A percentile compares a stretch with the other conserved stretches of the same genome.
Evolutionary conservation across 2,888 invertebrate genomes (phyloP).

Genomic region (Mesorhabditis belari): DNA sequence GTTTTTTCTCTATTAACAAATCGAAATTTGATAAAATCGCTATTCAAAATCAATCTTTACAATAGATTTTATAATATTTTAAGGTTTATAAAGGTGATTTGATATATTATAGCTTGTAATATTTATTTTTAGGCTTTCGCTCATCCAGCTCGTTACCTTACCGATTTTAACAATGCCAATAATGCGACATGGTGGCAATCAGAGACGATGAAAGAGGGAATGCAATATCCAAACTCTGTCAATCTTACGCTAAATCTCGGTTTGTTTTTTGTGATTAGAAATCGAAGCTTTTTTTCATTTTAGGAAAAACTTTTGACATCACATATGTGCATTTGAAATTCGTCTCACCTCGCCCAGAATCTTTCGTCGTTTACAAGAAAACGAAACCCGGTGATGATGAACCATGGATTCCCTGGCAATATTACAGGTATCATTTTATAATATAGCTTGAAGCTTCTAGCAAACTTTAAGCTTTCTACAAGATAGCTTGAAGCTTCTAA

Average conservation of each 20-base stretch:
- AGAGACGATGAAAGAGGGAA: slow-evolving; percentile 88
- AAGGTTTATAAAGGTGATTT: background rate
- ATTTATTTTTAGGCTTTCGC: slow-evolving; percentile 19
- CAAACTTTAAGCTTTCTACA: too few relatives aligned
- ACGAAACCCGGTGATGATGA: slow-evolving; percentile 61
- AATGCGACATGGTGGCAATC: slow-evolving; percentile 96
- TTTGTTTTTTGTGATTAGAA: slow-evolving; percentile 53
- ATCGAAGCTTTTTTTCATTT: slow-evolving; percentile 33
- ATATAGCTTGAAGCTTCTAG: too few relatives aligned
- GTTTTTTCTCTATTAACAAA: too few relatives aligned
- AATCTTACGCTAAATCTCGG: slow-evolving; percentile 82
- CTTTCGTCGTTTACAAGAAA: slow-evolving; percentile 88
- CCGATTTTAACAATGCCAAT: slow-evolving; percentile 82
- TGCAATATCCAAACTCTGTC: slow-evolving; percentile 82
- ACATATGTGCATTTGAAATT: slow-evolving; percentile 89
- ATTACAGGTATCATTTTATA: slow-evolving; percentile 63
- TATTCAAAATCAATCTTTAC: too few relatives aligned
- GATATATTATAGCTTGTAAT: background rate
- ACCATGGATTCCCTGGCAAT: slow-evolving; percentile 63
- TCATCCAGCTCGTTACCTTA: slow-evolving; percentile 61
- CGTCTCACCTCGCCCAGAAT: slow-evolving; percentile 90
- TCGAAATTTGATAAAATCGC: too few relatives aligned
- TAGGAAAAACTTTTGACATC: slow-evolving; percentile 92
- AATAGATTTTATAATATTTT: background rate
- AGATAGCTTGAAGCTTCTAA: too few relatives aligned